These are phyloP conservation scores for Drosophila teissieri DNA, from an alignment of 1,140 invertebrate genomes.

Conservation along the genomic window DNA sequence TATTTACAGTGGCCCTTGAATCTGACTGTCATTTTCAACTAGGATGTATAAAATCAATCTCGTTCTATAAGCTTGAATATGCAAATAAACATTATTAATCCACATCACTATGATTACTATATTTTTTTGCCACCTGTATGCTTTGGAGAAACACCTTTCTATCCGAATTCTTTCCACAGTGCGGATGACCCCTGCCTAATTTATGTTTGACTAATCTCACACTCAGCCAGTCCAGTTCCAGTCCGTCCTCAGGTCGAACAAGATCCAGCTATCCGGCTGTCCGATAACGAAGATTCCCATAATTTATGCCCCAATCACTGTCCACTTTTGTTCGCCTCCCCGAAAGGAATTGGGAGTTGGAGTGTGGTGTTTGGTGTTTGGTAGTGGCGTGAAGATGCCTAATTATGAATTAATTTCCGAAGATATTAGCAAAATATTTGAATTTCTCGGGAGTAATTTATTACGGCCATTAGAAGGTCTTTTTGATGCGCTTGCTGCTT, in stretches of 20 bases:
- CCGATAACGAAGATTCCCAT: conserved; percentile 29
- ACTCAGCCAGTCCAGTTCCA: conserved; percentile 26
- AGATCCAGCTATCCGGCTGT: conserved; percentile 20
- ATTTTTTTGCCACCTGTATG: neutral
- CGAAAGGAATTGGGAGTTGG: conserved; percentile 11
- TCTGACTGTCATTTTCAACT: neutral
- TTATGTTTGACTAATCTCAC: conserved; percentile 48
- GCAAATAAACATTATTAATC: no score
- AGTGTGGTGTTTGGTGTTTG: conserved; percentile 20
- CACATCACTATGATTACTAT: no score
- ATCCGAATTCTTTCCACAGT: conserved; percentile 19
- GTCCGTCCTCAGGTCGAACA: conserved; percentile 13
- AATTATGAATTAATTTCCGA: conserved; percentile 72
- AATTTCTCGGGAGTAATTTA: conserved; percentile 63
- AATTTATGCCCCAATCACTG: conserved; percentile 64
- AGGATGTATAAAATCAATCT: neutral
- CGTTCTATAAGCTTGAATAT: no score
- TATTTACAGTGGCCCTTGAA: conserved; percentile 12
- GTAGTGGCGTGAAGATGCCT: conserved; percentile 50
- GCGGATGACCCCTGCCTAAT: conserved; percentile 46
- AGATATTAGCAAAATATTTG: conserved; percentile 63
- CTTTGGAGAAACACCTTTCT: neutral
- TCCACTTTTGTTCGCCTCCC: conserved; percentile 50
- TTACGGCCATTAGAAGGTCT: conserved; percentile 45
- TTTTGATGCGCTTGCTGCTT: conserved; percentile 42